Base-by-base conservation (phyloP, 2,888 invertebrate species). In the Microdon myrmicae region DNA sequence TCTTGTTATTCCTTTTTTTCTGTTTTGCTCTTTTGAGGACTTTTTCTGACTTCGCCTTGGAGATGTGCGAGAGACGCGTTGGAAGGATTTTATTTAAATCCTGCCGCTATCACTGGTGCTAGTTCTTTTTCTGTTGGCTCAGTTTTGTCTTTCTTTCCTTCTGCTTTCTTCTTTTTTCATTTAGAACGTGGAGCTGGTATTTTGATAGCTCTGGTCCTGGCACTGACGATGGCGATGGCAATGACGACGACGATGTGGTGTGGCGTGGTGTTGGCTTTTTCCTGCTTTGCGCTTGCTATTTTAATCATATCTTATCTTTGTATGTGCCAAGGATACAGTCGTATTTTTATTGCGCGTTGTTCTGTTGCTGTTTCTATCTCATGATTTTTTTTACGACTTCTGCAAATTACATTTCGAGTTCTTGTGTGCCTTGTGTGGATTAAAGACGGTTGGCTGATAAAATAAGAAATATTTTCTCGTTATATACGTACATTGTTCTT, bases 61-160 rank as follows among this genome's bases (percentile, higher is more conserved):
- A n/a, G n/a, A n/a, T n/a, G n/a, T n/a, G n/a, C n/a, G n/a, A n/a
- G n/a, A n/a, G n/a, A n/a, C n/a, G n/a, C n/a, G n/a, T n/a, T n/a
- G n/a, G n/a, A n/a, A n/a, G n/a, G n/a, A n/a, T n/a, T n/a, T n/a
- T n/a, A n/a, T n/a, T n/a, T n/a, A n/a, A n/a, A n/a, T n/a, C n/a
- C n/a, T n/a, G n/a, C n/a, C n/a, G n/a, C n/a, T n/a, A n/a, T n/a
- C 47, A 34, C 53, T 32, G 49, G 25, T 61, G 39, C 49, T 39
- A 45, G 61, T 56, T 49, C 49, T 44, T 56, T 44, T 55, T 44
- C 29, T 25, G 49, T n/a, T n/a, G 44, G 34, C 29, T 39, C 45
- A 35, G 32, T 44, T 56, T 38, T 56, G 55, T 43, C 44, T 17
- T 41, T n/a, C n/a, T n/a, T 55, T 44, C 29, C 29, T 56, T n/a